Evolutionary conservation across 2,888 invertebrate species (phyloP), one percentile per base, ranked within the genome.

Genomic region (Subacronicta megacephala): DNA sequence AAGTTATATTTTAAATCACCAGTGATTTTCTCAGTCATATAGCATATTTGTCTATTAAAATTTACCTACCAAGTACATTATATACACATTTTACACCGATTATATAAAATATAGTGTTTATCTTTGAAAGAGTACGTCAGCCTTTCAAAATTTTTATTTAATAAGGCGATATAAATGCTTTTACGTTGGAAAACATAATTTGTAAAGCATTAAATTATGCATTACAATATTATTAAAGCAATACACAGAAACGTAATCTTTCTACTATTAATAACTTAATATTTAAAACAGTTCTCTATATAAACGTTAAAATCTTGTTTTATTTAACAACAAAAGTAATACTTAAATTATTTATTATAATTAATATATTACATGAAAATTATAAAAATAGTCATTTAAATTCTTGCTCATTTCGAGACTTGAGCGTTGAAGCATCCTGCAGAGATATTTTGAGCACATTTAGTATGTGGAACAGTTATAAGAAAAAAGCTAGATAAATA

Each of bases 21-120:
- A 77, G 79, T 76, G 80, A 81, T 83, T 84, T 74, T 67, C 72
- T 90, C 89, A 90, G 90, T 90, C 91, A 77, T 81, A 82, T 77
- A 79, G 78, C 78, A 67, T 64, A 55, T 76, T 59, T 69, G 65
- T 78, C 68, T 71, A 71, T 62, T 66, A 75, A 40, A 67, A 56
- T 65, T 67, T 51, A 61, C 52, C 59, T 70, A 61, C 56, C n/a
- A n/a, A n/a, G n/a, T 62, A 75, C 55, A 57, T 67, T 70, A 72
- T 72, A 70, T 75, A 75, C 69, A 75, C 62, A 65, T 54, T 69
- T 66, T 62, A 75, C 66, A 66, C 52, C 66, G 54, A 45, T 54
- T 63, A 60, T 72, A 66, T 71, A 69, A 51, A 67, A 58, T 67
- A 67, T 54, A 44, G 63, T 69, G 69, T 69, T 62, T 68, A 62